These are phyloP conservation scores for Dolichotis patagonum DNA, from an alignment of 2,113 vertebrate species.

Conservation along the genomic window DNA sequence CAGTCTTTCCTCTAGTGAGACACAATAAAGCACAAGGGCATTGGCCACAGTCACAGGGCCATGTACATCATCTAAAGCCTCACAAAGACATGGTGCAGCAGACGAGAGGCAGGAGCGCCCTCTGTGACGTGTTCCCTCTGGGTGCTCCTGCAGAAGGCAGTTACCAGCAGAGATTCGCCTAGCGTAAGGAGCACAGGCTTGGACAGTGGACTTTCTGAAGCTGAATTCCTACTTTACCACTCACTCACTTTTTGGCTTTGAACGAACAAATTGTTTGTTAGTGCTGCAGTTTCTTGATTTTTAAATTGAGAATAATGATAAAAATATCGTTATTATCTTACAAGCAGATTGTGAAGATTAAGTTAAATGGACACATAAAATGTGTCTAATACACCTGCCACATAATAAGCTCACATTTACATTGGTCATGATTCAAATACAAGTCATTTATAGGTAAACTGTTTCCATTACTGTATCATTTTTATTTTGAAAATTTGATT, in stretches of 20 bases:
- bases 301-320: background rate
- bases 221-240: background rate
- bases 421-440: background rate
- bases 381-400: background rate
- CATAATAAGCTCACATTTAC: background rate
- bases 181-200: background rate
- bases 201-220: background rate
- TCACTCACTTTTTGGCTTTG: background rate
- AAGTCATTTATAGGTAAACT: background rate
- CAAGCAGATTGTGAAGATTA: background rate
- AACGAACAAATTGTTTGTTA: background rate
- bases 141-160: background rate
- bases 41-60: background rate
- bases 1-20: background rate
- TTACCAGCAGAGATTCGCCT: background rate
- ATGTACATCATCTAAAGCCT: accelerated
- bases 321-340: background rate
- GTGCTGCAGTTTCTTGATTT: background rate
- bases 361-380: background rate
- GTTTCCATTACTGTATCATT: background rate
- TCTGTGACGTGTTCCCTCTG: accelerated
- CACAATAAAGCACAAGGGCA: background rate
- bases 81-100: no score
- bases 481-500: background rate
- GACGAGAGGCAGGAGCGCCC: accelerated